Evolutionary conservation across 1,140 invertebrate genomes (phyloP).

Genomic region (Leptestheria dahalacensis): DNA sequence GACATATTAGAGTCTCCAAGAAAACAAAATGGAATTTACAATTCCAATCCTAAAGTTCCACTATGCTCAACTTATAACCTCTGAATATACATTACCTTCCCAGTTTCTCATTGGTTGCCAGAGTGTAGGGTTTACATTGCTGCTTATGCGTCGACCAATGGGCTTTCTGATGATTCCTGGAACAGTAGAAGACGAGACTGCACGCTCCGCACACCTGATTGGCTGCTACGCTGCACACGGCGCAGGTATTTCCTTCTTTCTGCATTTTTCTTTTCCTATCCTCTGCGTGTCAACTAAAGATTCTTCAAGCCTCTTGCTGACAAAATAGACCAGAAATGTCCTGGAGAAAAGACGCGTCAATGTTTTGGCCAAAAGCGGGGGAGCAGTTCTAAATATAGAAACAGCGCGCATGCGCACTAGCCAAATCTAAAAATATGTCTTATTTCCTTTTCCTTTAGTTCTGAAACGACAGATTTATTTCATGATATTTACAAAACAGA

Average conservation of each 20-base stretch:
- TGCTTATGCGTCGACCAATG: conserved; percentile 32
- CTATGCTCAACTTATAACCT: no score
- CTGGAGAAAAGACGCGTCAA: no score
- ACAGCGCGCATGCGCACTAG: no score
- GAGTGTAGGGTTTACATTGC: conserved; percentile 30
- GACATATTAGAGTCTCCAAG: background rate
- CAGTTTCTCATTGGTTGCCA: background rate
- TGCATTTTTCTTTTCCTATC: background rate
- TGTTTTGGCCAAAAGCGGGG: no score
- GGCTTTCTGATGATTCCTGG: conserved; percentile 27
- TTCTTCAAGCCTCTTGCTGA: no score
- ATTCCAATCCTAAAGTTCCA: background rate
- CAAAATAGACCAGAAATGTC: no score
- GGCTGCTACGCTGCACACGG: conserved; percentile 23
- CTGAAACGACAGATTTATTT: no score
- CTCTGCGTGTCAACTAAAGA: no score
- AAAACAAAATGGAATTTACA: background rate
- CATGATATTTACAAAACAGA: no score
- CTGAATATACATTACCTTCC: conserved; percentile 3
- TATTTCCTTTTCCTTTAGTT: no score
- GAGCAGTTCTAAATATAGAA: no score
- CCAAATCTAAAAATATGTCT: no score
- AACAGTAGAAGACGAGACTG: conserved; percentile 25
- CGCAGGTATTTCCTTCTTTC: background rate
- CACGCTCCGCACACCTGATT: conserved; percentile 25